Base-by-base conservation (phyloP, 2,113 vertebrate genomes). In the Lagenorhynchus albirostris region DNA sequence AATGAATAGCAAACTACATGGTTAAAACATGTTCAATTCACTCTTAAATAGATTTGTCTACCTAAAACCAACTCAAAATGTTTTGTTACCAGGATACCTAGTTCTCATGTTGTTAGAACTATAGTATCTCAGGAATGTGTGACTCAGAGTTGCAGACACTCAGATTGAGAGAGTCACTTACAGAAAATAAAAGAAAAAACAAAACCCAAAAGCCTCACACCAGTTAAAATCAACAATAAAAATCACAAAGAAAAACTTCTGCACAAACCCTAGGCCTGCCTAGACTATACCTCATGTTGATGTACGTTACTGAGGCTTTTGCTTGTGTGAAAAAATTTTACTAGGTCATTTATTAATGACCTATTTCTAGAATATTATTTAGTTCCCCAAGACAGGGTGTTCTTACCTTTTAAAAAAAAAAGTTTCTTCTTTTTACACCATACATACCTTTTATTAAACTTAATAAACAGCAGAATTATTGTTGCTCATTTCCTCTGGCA, bases 81-180 rank as follows among this genome's bases (percentile, higher is more conserved):
- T 90, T 68, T 94, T 93, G 55, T 76, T 83, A 81, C 53, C 60
- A 82, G 41, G 20, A 2, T 70, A 62, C 38, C 58, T 95, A 74
- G 87, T 94, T 96, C 53, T 94, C 10, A 8, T 71, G 50, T 91
- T 97, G 33, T 73, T 81, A 80, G 14, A 90, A 68, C 62, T 87
- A 12, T 15, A 58, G 17, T 84, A 77, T 47, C 25, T 38, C 25
- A 88, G 92, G n/a, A 96, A 76, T 96, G 83, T 79, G 17, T 96
- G 92, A 92, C 29, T 95, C 29, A 77, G 65, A 67, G 14, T 96
- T 94, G 82, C 36, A 94, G 82, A 86, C 70, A 58, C 38, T 96
- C 10, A 38, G 14, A 74, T 33, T 92, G 73, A 80, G 33, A 26
- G 65, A 95, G 50, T 65, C 70, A 89, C 60, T 96, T 23, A 83